These are phyloP conservation scores for Dorcus hopei DNA, from an alignment of 2,888 invertebrate species.

Conservation along the genomic window DNA sequence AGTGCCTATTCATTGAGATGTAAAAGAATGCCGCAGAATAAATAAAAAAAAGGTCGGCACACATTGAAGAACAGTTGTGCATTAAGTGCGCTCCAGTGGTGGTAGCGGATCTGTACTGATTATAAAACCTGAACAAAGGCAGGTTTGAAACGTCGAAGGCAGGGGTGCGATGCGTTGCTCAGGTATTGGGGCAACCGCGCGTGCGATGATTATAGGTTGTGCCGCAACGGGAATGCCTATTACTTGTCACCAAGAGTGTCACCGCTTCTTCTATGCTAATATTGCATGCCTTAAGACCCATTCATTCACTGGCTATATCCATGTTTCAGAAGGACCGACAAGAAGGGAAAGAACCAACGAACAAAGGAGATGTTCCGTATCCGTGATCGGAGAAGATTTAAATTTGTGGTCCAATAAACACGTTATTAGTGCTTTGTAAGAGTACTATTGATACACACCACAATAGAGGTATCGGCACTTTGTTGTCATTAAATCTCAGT, in stretches of 20 bases:
- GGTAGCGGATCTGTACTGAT: constrained; percentile 24
- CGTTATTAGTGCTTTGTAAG: constrained; percentile 13
- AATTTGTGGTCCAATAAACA: constrained; percentile 28
- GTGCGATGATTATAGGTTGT: constrained; percentile 23
- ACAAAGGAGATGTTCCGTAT: constrained; percentile 1
- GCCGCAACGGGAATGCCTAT: constrained; percentile 18
- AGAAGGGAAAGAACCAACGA: no score
- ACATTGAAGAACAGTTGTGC: constrained; percentile 24
- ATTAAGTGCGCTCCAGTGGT: constrained; percentile 27
- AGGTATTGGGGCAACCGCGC: constrained; percentile 28
- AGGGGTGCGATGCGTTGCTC: constrained; percentile 25
- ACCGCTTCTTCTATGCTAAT: constrained; percentile 25
- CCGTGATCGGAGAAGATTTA: constrained; percentile 24
- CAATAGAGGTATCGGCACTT: not conserved
- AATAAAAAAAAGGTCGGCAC: constrained; percentile 24
- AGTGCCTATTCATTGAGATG: constrained; percentile 24
- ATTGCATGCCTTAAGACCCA: constrained; percentile 24
- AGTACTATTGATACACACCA: constrained; percentile 10
- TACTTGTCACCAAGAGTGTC: constrained; percentile 27
- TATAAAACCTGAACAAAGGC: constrained; percentile 27
- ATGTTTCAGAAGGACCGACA: constrained; percentile 23
- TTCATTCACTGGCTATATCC: constrained; percentile 24
- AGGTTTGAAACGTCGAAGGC: constrained; percentile 23
- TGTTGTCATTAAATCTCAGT: no score
- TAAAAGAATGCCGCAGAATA: constrained; percentile 29